Evolutionary conservation across 2,888 invertebrate genomes (phyloP).

Genomic region (Tetrapedia diversipes): DNA sequence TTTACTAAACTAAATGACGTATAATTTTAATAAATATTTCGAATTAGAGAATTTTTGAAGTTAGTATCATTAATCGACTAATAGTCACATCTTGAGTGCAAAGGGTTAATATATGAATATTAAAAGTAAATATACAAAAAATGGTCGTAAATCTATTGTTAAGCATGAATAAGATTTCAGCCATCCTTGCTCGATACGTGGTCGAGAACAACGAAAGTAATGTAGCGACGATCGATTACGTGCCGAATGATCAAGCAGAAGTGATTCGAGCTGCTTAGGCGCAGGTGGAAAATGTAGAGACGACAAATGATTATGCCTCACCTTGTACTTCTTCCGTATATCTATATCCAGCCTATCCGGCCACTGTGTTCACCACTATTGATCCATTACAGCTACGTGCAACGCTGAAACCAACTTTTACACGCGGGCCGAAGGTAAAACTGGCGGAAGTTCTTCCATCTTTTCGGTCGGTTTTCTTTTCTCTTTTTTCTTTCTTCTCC

Average conservation of each 20-base stretch:
- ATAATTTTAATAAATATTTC: too few relatives aligned
- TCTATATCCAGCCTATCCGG: constrained; percentile 65
- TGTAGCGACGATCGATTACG: neutral
- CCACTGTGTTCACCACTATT: constrained; percentile 63
- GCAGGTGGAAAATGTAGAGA: constrained; percentile 42
- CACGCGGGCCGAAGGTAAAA: constrained; percentile 34
- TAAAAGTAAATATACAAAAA: too few relatives aligned
- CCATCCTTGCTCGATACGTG: too few relatives aligned
- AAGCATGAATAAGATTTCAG: too few relatives aligned
- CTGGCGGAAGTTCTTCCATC: neutral
- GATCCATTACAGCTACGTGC: constrained; percentile 64
- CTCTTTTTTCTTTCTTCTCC: neutral
- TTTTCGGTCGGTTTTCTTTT: too few relatives aligned
- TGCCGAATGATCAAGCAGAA: constrained; percentile 21
- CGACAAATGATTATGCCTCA: constrained; percentile 67
- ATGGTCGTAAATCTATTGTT: too few relatives aligned
- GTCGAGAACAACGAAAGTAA: neutral
- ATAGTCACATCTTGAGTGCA: too few relatives aligned
- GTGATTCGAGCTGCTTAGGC: neutral
- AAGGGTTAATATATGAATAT: too few relatives aligned
- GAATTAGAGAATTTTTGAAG: too few relatives aligned
- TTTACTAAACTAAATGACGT: too few relatives aligned
- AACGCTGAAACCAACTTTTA: constrained; percentile 51
- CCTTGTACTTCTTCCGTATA: constrained; percentile 67
- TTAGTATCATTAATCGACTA: too few relatives aligned